Conservation (phyloP, 92 coral and sea anemone genomes). For the Epizoanthus illoricatus region DNA sequence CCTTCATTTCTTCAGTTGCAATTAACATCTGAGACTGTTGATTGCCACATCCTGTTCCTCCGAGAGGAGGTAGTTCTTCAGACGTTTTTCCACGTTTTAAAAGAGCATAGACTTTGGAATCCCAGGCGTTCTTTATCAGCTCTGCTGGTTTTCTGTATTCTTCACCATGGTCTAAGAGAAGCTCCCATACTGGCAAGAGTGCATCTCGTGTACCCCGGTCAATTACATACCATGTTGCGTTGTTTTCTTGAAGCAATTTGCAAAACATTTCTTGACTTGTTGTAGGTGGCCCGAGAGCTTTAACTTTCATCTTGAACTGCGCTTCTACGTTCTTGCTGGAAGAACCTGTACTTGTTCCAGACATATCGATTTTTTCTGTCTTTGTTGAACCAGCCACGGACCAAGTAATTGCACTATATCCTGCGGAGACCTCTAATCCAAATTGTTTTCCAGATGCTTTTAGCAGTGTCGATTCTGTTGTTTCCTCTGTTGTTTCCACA, state of each 20-base stretch:
- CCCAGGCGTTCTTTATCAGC: not conserved
- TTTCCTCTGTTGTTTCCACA: conserved; percentile 22
- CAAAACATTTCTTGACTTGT: not conserved
- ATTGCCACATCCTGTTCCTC: no score
- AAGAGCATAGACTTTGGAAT: not conserved
- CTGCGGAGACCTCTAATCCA: conserved; percentile 25
- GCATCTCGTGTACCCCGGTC: not conserved
- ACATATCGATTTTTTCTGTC: no score
- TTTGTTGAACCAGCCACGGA: not conserved
- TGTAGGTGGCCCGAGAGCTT: not conserved
- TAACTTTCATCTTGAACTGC: not conserved
- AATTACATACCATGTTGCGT: conserved; percentile 8
- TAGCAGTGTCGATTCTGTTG: not conserved
- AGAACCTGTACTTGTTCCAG: not conserved
- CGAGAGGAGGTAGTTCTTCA: no score
- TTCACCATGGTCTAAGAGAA: not conserved
- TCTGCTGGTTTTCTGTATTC: not conserved
- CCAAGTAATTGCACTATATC: not conserved
- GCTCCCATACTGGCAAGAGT: not conserved
- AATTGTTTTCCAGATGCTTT: conserved; percentile 7
- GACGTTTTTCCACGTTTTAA: no score
- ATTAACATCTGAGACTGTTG: no score
- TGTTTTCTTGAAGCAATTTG: not conserved
- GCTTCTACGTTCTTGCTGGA: not conserved
- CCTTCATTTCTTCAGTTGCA: no score